Evolutionary conservation across 2,888 invertebrate genomes (phyloP).

Genomic region (Sinelater perroti): DNA sequence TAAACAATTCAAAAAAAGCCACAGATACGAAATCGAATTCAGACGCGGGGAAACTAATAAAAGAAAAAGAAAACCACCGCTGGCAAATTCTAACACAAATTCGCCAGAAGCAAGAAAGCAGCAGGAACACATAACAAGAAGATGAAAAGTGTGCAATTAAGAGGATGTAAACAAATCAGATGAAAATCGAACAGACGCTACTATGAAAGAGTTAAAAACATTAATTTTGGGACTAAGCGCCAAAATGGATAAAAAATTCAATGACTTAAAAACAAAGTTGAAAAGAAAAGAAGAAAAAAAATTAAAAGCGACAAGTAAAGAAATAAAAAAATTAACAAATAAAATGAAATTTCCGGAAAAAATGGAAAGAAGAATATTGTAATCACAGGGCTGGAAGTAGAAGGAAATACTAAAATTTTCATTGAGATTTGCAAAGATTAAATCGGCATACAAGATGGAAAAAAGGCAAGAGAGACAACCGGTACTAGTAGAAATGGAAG

Average conservation of each 20-base stretch:
- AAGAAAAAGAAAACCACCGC: background rate
- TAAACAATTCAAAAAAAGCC: too few relatives aligned
- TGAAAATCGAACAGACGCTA: background rate
- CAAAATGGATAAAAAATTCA: background rate
- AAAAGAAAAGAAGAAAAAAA: conserved; percentile 1
- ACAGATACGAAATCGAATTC: too few relatives aligned
- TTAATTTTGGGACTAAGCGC: background rate
- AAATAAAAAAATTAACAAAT: background rate
- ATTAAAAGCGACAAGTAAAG: background rate
- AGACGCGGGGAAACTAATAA: background rate
- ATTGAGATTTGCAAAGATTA: background rate
- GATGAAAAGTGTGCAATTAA: too few relatives aligned
- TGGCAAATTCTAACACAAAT: background rate
- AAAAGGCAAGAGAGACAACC: conserved; percentile 4
- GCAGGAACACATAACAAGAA: background rate
- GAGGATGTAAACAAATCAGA: background rate
- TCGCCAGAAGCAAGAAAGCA: background rate
- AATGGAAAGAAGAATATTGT: background rate
- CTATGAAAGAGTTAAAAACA: background rate
- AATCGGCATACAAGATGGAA: background rate
- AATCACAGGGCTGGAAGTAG: background rate
- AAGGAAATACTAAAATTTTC: background rate
- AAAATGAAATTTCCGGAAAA: background rate
- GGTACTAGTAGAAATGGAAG: conserved; percentile 2
- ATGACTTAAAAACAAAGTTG: background rate